A percentile compares a stretch with the other conserved stretches of the same genome.
Conservation (phyloP, 2,113 vertebrate species). For the Chiloscyllium plagiosum region DNA sequence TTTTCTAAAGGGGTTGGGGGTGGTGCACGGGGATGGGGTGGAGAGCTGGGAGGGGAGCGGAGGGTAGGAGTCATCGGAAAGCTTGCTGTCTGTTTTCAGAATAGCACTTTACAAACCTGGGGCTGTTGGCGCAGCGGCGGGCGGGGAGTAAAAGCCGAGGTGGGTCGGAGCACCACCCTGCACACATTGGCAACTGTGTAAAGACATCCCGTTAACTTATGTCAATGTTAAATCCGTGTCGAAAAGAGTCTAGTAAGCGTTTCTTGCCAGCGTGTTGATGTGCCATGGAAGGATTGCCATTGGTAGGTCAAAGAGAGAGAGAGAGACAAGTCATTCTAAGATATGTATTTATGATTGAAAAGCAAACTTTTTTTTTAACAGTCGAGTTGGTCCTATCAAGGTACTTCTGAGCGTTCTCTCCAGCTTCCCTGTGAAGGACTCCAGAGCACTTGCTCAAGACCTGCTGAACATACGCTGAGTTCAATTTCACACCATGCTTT, state of each 20-base stretch:
- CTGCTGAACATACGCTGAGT: too few relatives aligned
- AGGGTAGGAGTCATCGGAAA: not conserved
- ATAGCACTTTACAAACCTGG: conserved; percentile 11
- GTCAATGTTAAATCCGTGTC: not conserved
- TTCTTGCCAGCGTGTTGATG: not conserved
- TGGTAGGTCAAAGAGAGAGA: not conserved
- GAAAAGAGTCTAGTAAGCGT: not conserved
- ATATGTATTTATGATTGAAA: not conserved
- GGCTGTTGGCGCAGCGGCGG: too few relatives aligned
- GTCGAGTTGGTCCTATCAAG: not conserved
- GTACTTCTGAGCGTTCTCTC: not conserved
- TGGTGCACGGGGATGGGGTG: not conserved
- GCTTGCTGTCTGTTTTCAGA: conserved; percentile 31
- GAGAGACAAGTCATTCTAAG: not conserved
- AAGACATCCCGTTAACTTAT: not conserved
- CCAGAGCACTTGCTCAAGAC: not conserved
- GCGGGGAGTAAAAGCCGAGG: not conserved
- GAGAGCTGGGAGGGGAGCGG: too few relatives aligned
- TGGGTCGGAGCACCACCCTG: not conserved
- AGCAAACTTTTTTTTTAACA: not conserved
- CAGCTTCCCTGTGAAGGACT: not conserved
- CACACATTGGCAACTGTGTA: not conserved
- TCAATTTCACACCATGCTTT: not conserved
- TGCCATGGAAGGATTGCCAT: not conserved
- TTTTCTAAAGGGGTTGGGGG: not conserved